These are phyloP conservation scores for Onychostruthus taczanowskii DNA, from an alignment of 2,113 vertebrate genomes.

Conservation along the genomic window DNA sequence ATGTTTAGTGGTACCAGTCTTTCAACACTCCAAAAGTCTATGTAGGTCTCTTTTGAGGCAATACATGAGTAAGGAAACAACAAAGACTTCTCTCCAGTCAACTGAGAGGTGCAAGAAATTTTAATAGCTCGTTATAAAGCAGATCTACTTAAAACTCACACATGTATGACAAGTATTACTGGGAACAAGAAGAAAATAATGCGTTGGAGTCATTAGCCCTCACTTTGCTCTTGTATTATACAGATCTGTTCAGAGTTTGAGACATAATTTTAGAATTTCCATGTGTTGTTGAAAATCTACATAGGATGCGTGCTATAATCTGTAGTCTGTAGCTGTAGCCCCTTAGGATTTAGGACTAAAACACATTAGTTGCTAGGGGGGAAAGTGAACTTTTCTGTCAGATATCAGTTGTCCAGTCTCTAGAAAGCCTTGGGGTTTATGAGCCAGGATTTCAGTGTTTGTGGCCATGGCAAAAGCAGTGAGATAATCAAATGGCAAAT, in stretches of 20 bases:
- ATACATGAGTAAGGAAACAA: not conserved
- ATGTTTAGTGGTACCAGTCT: not conserved
- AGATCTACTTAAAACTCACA: not conserved
- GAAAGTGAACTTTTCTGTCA: not conserved
- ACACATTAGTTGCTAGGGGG: not conserved
- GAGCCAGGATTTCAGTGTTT: not conserved
- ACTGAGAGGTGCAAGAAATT: not conserved
- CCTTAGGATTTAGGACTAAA: not conserved
- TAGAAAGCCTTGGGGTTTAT: not conserved
- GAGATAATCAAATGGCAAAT: not conserved
- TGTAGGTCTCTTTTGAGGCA: not conserved
- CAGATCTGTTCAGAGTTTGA: not conserved
- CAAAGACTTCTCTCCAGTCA: not conserved
- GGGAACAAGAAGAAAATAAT: not conserved
- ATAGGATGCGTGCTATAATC: not conserved
- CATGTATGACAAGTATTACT: not conserved
- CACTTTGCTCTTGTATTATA: not conserved
- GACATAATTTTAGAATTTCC: not conserved
- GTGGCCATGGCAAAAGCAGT: not conserved
- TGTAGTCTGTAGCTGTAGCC: not conserved
- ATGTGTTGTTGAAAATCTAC: not conserved
- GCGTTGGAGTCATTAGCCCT: not conserved
- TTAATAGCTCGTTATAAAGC: not conserved
- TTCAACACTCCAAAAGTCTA: not conserved
- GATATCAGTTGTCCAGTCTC: not conserved